Conservation (phyloP, 2,888 invertebrate genomes). For the Carterocephalus palaemon region DNA sequence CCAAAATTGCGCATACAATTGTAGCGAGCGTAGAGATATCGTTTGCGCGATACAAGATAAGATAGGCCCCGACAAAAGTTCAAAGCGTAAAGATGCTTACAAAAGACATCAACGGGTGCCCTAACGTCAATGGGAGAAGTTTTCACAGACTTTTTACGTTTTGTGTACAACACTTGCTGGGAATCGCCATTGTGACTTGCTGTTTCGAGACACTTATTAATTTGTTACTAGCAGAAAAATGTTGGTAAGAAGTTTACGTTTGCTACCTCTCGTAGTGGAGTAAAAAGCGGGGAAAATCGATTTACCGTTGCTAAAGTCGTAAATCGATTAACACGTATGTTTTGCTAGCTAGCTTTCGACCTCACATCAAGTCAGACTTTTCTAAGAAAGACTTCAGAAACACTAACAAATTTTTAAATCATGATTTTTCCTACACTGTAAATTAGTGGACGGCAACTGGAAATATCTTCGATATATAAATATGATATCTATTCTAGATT, state of each 20-base stretch:
- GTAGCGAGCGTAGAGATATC: conserved; percentile 31
- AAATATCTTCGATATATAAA: no score
- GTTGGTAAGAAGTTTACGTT: conserved; percentile 19
- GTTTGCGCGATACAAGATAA: conserved; percentile 43
- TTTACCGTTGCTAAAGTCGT: conserved; percentile 21
- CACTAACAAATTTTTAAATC: no score
- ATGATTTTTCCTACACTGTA: no score
- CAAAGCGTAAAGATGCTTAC: conserved; percentile 36
- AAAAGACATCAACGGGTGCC: conserved; percentile 71
- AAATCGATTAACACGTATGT: no score
- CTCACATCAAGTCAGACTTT: no score
- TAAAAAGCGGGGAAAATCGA: conserved; percentile 21
- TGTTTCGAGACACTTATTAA: conserved; percentile 33
- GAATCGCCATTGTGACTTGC: conserved; percentile 43
- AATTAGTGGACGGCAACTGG: no score
- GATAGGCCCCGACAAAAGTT: conserved; percentile 35
- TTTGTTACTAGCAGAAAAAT: conserved; percentile 27
- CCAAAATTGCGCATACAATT: conserved; percentile 18
- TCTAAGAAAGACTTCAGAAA: no score
- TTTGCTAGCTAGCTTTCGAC: no score
- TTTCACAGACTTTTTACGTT: conserved; percentile 41
- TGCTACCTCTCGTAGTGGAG: conserved; percentile 9
- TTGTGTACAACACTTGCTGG: conserved; percentile 38
- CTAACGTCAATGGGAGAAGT: conserved; percentile 40
- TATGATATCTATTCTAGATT: no score